These are phyloP conservation scores for Illadopsis cleaveri DNA, from an alignment of 2,113 vertebrate genomes.

Conservation along the genomic window DNA sequence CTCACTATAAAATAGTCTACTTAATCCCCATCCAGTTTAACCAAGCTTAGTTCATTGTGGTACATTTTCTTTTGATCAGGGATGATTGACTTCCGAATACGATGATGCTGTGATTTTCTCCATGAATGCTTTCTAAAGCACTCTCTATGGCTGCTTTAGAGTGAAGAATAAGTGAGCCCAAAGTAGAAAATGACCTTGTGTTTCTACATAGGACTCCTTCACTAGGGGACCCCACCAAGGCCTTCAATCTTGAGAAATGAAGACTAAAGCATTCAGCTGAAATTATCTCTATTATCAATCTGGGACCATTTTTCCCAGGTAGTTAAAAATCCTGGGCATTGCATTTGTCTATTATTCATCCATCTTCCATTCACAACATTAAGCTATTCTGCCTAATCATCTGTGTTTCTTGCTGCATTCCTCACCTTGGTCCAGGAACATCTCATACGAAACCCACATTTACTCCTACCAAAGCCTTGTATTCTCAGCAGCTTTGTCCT, in stretches of 20 bases:
- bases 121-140: background rate
- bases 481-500: background rate
- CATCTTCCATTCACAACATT: background rate
- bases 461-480: background rate
- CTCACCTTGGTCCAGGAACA: background rate
- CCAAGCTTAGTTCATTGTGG: background rate
- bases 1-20: background rate
- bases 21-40: background rate
- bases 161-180: background rate
- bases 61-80: background rate
- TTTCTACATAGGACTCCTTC: background rate
- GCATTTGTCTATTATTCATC: background rate
- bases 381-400: background rate
- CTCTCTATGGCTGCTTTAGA: background rate
- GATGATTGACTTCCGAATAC: background rate
- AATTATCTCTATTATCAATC: background rate
- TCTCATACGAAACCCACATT: accelerated
- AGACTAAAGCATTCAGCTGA: background rate
- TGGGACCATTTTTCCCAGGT: background rate
- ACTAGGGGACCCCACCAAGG: background rate
- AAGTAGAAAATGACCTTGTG: background rate
- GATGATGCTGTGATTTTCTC: background rate
- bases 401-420: background rate
- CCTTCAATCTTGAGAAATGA: background rate
- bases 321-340: background rate